These are phyloP conservation scores for Agrochola circellaris DNA, from an alignment of 2,888 invertebrate genomes.

Conservation along the genomic window DNA sequence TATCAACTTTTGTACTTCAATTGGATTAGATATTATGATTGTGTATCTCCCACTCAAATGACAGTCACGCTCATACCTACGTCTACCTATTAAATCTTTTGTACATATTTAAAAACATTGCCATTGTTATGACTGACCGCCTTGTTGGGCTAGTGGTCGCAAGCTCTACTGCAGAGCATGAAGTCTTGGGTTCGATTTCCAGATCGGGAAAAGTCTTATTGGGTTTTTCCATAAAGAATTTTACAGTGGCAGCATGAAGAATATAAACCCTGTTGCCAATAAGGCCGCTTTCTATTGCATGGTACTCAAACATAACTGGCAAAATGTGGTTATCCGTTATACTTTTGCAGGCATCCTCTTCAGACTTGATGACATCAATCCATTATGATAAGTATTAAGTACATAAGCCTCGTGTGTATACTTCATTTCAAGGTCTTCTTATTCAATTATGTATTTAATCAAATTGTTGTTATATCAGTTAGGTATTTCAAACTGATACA, in stretches of 20 bases:
- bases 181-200: background rate
- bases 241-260: background rate
- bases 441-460: background rate
- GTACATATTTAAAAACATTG: background rate
- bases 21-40: background rate
- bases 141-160: background rate
- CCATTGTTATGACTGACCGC: background rate
- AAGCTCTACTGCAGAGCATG: background rate
- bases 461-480: background rate
- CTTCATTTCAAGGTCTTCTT: background rate
- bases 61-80: background rate
- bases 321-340: too few species aligned
- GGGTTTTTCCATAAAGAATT: background rate
- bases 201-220: background rate
- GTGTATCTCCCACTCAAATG: background rate
- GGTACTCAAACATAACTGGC: background rate
- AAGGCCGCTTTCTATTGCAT: background rate
- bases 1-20: background rate
- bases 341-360: background rate
- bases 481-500: background rate
- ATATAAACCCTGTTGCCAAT: background rate
- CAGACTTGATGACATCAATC: background rate
- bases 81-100: background rate
- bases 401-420: background rate
- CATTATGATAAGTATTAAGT: background rate